Percentiles rank a stretch among this genome's conserved stretches.
phyloP scores from a whole-genome alignment of 2,888 invertebrate species.

The Sphaeridia pumilis region DNA sequence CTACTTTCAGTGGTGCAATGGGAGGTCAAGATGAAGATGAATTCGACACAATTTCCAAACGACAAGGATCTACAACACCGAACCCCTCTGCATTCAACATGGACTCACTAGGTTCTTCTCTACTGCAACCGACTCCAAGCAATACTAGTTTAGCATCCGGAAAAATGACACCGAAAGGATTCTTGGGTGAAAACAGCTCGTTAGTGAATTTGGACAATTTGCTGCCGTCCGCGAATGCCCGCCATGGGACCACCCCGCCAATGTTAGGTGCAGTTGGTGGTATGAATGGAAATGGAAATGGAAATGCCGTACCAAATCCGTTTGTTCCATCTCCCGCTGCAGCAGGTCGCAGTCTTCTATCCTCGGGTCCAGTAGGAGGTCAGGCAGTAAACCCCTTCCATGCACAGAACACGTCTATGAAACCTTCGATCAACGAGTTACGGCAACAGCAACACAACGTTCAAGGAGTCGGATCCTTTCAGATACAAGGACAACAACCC shows the following conservation, averaged over 20 bases:
- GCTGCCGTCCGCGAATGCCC: conserved; percentile 47
- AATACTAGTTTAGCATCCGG: not conserved
- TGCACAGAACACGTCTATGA: conserved; percentile 28
- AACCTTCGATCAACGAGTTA: conserved; percentile 35
- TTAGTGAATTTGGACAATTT: conserved; percentile 96
- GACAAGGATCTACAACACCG: conserved; percentile 38
- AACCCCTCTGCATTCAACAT: conserved; percentile 26
- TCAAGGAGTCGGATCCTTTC: conserved; percentile 12
- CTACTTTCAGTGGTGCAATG: conserved; percentile 42
- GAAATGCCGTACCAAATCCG: conserved; percentile 23
- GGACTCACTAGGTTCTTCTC: conserved; percentile 26
- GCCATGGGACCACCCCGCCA: conserved; percentile 13
- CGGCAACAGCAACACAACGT: conserved; percentile 32
- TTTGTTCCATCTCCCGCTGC: conserved; percentile 25
- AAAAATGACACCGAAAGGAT: conserved; percentile 80
- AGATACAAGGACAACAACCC: not conserved
- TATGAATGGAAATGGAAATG: conserved; percentile 1
- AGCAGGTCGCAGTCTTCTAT: conserved; percentile 10
- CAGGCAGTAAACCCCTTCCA: conserved; percentile 35
- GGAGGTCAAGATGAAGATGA: conserved; percentile 56
- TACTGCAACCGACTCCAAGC: conserved; percentile 23
- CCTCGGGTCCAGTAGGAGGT: conserved; percentile 11
- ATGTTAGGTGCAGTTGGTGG: conserved; percentile 9
- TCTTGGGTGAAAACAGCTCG: conserved; percentile 91
- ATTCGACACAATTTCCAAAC: conserved; percentile 73